Evolutionary conservation across 1,140 invertebrate genomes (phyloP).

Genomic region (Pygmarrhopalites habei): DNA sequence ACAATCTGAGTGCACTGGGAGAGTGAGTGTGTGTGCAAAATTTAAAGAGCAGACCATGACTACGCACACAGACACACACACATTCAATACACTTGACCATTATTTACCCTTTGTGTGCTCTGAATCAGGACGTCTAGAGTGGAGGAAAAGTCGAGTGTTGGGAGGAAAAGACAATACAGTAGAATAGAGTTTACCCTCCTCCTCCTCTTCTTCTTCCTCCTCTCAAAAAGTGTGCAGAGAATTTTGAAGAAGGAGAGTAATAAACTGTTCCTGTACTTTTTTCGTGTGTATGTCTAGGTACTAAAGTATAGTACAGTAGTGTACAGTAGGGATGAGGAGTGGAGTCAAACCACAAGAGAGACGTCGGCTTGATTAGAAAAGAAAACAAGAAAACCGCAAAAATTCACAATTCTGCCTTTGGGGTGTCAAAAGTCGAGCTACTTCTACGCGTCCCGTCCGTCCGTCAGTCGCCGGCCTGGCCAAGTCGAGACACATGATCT

Average conservation of each 20-base stretch:
- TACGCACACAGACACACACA: too few relatives aligned
- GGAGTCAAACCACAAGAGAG: background rate
- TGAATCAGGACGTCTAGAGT: too few relatives aligned
- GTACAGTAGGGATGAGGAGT: background rate
- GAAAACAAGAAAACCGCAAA: constrained; percentile 10
- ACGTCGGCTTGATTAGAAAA: constrained; percentile 4
- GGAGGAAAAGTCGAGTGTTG: background rate
- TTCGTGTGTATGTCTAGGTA: background rate
- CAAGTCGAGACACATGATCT: too few relatives aligned
- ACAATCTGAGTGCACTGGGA: too few relatives aligned
- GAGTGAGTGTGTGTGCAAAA: too few relatives aligned
- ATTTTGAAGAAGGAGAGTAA: background rate
- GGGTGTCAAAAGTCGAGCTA: constrained; percentile 10
- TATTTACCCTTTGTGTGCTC: too few relatives aligned
- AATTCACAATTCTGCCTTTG: background rate
- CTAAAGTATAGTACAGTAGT: background rate
- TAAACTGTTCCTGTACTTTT: background rate
- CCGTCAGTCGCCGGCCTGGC: too few relatives aligned
- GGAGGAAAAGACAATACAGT: background rate
- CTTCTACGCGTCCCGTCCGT: too few relatives aligned
- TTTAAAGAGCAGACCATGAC: too few relatives aligned
- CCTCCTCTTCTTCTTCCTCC: too few relatives aligned
- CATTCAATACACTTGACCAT: too few relatives aligned
- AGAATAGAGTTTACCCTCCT: background rate
- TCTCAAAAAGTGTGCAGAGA: too few relatives aligned